Conservation (phyloP, 2,113 vertebrate genomes). For the Hypocryptadius cinnamomeus region DNA sequence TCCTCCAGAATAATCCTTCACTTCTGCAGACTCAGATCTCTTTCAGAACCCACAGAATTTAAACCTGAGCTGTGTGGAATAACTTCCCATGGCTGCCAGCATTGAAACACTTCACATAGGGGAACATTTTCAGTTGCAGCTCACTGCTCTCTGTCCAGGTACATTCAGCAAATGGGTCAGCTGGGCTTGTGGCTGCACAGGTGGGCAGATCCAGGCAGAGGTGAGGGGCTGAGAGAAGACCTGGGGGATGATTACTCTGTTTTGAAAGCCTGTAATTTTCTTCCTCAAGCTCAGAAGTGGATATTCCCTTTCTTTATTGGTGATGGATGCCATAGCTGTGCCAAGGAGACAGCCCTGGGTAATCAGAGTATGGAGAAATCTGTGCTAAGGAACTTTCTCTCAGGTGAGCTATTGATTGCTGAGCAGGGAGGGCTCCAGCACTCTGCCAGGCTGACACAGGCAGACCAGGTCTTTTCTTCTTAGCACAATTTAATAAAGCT, state of each 20-base stretch:
- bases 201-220: not conserved
- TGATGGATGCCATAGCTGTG: not conserved
- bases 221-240: not conserved
- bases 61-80: not conserved
- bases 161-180: not conserved
- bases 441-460: not conserved
- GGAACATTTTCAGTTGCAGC: not conserved
- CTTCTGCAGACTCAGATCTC: not conserved
- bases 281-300: not conserved
- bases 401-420: not conserved
- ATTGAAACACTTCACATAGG: not conserved
- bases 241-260: rapidly evolving
- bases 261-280: not conserved
- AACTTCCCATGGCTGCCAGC: not conserved
- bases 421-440: not conserved
- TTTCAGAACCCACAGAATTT: not conserved
- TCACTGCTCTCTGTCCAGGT: not conserved
- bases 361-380: not conserved
- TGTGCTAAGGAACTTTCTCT: not conserved
- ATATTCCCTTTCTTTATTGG: rapidly evolving
- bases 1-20: not conserved
- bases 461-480: not conserved
- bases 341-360: not conserved
- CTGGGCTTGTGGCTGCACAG: not conserved
- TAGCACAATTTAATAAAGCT: not conserved